Conservation (phyloP, 2,797 vertebrate species). For the Distichodus sexfasciatus region DNA sequence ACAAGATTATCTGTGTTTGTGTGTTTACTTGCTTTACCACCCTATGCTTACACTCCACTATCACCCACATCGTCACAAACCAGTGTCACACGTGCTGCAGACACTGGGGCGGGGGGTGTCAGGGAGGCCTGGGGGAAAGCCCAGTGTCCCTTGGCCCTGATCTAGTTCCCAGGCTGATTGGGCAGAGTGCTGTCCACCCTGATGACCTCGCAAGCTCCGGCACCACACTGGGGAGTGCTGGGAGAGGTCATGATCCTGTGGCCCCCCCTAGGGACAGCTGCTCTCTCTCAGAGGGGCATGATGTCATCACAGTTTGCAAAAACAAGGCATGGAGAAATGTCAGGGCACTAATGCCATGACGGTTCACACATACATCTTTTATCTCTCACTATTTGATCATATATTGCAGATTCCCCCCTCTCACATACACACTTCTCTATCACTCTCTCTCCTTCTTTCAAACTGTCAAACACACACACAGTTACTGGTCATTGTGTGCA, state of each 20-base stretch:
- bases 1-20: neutral
- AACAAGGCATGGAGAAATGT: constrained; percentile 58
- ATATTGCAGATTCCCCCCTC: too few relatives aligned
- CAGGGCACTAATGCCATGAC: constrained; percentile 48
- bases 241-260: constrained; percentile 70
- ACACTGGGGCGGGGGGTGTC: constrained; percentile 28
- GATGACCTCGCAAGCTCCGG: too few relatives aligned
- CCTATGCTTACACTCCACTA: neutral
- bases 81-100: neutral
- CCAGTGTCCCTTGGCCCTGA: constrained; percentile 45
- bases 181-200: too few relatives aligned
- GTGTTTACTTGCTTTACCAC: neutral
- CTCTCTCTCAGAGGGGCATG: constrained; percentile 64
- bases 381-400: too few relatives aligned
- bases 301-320: constrained; percentile 64
- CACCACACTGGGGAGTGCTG: constrained; percentile 58
- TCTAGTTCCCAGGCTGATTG: constrained; percentile 70
- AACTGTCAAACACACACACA: too few relatives aligned
- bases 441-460: too few relatives aligned
- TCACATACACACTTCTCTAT: neutral
- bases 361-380: neutral
- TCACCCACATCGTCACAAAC: constrained; percentile 15
- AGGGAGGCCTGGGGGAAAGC: constrained; percentile 39
- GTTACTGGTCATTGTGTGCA: too few relatives aligned
- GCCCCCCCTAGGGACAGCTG: constrained; percentile 57